Percentiles rank a stretch among this genome's conserved stretches.
Conservation (phyloP, 2,888 invertebrate genomes). For the Tineola bisselliella region DNA sequence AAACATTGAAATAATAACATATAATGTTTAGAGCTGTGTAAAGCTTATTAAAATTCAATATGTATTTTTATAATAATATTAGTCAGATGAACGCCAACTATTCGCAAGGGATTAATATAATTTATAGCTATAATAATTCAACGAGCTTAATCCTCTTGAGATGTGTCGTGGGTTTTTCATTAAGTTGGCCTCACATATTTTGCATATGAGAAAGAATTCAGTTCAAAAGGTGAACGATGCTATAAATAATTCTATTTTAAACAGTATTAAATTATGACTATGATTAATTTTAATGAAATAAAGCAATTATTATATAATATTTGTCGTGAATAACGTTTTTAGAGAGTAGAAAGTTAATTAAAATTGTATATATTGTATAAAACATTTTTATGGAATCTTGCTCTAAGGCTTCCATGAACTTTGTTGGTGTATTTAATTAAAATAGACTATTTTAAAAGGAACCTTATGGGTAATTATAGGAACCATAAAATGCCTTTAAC, state of each 20-base stretch:
- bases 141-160: slow-evolving; percentile 25
- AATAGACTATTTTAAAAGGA: no score
- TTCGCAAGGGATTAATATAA: slow-evolving; percentile 9
- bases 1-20: no score
- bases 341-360: no score
- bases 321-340: not conserved
- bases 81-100: not conserved
- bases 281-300: not conserved
- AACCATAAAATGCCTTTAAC: no score
- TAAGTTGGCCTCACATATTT: not conserved
- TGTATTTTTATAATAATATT: not conserved
- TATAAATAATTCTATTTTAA: not conserved
- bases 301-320: no score
- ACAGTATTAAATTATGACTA: not conserved
- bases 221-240: not conserved
- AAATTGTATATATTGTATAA: no score
- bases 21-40: no score
- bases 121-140: slow-evolving; percentile 25
- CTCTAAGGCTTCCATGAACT: no score
- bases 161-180: not conserved
- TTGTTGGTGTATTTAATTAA: no score
- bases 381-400: no score
- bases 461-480: no score
- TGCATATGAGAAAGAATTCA: slow-evolving; percentile 1
- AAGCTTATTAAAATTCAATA: not conserved